Evolutionary conservation across 1,140 invertebrate species (phyloP).

Genomic region (Magallana ariakensis): DNA sequence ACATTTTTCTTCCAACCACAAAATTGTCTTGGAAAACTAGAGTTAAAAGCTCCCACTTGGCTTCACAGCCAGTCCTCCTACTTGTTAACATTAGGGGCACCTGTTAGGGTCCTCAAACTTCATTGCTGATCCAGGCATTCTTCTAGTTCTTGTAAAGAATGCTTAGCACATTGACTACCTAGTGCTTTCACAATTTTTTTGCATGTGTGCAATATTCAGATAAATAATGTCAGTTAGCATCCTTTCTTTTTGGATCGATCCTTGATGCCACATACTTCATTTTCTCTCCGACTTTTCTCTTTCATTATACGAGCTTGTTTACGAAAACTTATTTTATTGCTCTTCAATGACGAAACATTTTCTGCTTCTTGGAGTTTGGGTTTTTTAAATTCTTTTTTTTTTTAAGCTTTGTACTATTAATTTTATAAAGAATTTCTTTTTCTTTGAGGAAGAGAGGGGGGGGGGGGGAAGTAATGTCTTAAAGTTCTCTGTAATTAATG

Average conservation of each 20-base stretch:
- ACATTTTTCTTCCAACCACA: constrained; percentile 28
- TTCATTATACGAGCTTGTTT: too few species aligned
- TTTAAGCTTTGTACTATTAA: too few species aligned
- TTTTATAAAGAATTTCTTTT: too few species aligned
- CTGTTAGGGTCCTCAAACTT: constrained; percentile 8
- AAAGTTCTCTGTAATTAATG: too few species aligned
- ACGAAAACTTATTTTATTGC: too few species aligned
- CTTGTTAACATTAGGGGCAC: constrained; percentile 2
- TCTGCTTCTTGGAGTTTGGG: too few species aligned
- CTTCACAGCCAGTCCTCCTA: neutral
- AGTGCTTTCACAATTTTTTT: neutral
- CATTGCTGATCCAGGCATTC: neutral
- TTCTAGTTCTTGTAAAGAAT: neutral
- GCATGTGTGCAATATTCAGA: constrained; percentile 26
- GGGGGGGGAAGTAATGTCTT: too few species aligned
- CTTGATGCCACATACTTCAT: too few species aligned
- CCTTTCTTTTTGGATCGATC: neutral
- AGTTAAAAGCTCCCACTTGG: constrained; percentile 10
- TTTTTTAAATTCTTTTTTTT: too few species aligned
- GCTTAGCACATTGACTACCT: neutral
- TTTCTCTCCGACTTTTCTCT: too few species aligned
- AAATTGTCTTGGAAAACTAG: neutral
- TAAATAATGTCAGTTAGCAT: constrained; percentile 31
- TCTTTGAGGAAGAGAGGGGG: too few species aligned
- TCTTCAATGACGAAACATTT: too few species aligned